Percentiles rank a stretch among this genome's conserved stretches.
phyloP scores from a whole-genome alignment of 2,113 vertebrate genomes.

The Thomomys bottae region DNA sequence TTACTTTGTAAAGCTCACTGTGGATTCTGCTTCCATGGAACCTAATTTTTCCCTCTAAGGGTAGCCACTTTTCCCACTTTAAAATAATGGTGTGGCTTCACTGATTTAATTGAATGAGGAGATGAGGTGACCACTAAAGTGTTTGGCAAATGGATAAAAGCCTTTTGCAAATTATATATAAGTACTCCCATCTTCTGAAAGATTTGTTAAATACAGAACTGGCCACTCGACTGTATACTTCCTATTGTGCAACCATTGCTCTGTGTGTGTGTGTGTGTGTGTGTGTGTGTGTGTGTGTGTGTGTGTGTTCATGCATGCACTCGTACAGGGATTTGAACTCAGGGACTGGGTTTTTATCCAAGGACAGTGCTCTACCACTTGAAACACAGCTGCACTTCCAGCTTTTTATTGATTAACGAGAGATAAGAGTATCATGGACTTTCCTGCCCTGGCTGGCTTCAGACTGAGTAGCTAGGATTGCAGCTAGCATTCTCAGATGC shows the following conservation, averaged over 20 bases:
- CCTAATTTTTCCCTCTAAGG: conserved; percentile 35
- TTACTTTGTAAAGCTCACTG: conserved; percentile 49
- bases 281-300: too few species aligned
- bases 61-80: conserved; percentile 47
- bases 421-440: too few species aligned
- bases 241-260: not conserved
- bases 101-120: conserved; percentile 52
- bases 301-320: too few species aligned
- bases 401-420: too few species aligned
- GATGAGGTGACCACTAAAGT: conserved; percentile 15
- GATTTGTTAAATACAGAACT: not conserved
- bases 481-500: too few species aligned
- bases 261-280: too few species aligned
- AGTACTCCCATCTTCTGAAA: not conserved
- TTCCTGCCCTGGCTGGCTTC: too few species aligned
- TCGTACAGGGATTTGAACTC: too few species aligned
- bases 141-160: conserved; percentile 41
- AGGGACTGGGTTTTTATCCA: too few species aligned
- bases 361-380: too few species aligned
- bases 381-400: too few species aligned
- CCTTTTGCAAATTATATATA: conserved; percentile 29
- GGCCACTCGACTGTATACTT: not conserved
- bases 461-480: too few species aligned
- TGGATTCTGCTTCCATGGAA: not conserved
- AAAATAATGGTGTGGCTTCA: conserved; percentile 34